Percentiles rank a stretch among this genome's conserved stretches.
Conservation (phyloP, 2,113 vertebrate species). For the Onychostruthus taczanowskii region DNA sequence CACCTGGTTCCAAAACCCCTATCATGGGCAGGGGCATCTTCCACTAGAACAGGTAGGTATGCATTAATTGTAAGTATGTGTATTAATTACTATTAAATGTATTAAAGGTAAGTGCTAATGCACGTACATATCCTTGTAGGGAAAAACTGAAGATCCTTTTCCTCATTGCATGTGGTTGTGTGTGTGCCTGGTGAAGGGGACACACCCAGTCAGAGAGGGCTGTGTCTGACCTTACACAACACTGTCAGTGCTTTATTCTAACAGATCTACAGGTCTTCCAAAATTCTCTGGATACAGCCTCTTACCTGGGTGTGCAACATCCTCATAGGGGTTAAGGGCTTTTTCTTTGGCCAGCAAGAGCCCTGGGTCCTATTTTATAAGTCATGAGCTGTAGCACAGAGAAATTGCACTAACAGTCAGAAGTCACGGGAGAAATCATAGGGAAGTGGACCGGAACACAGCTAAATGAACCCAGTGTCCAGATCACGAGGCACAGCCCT, state of each 20-base stretch:
- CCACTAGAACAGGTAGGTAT: neutral
- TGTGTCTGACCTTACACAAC: neutral
- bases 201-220: neutral
- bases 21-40: neutral
- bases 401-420: rapidly evolving
- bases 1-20: neutral
- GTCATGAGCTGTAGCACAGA: neutral
- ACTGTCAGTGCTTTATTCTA: neutral
- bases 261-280: neutral
- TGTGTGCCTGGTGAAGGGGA: neutral
- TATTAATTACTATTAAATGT: neutral
- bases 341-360: neutral
- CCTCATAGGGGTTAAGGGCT: neutral
- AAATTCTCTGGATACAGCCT: neutral
- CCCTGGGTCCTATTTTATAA: neutral
- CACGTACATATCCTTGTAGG: neutral
- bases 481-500: neutral
- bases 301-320: neutral
- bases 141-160: neutral
- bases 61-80: neutral
- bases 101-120: neutral
- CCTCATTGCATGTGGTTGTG: neutral
- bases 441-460: neutral
- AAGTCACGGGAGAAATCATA: neutral
- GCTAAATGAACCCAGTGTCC: neutral